A percentile compares a stretch with the other conserved stretches of the same genome.
Conservation (phyloP, 2,797 vertebrate species). For the Microchirus variegatus region DNA sequence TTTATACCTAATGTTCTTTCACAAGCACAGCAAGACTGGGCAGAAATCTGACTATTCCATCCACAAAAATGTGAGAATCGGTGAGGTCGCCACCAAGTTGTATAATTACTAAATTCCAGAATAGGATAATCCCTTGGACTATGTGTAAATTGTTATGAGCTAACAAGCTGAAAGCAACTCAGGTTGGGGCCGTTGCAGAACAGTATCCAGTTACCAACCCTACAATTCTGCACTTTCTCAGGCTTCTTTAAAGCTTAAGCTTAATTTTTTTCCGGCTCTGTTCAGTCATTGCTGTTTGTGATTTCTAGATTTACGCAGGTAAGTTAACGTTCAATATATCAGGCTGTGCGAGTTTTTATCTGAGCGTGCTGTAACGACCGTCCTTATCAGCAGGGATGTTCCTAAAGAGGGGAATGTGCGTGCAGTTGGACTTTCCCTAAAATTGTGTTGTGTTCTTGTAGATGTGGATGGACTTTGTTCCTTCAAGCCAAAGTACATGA, state of each 20-base stretch:
- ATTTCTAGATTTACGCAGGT: constrained; percentile 1
- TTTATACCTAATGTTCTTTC: constrained; percentile 42
- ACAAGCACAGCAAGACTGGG: constrained; percentile 47
- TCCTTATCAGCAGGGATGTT: constrained; percentile 50
- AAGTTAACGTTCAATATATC: constrained; percentile 13
- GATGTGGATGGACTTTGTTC: constrained; percentile 54
- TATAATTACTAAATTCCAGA: constrained; percentile 33
- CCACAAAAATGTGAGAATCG: constrained; percentile 14
- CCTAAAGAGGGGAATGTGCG: constrained; percentile 12
- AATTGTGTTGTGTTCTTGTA: constrained; percentile 33
- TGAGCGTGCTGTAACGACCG: constrained; percentile 3
- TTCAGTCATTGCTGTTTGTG: constrained; percentile 4
- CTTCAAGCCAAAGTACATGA: constrained; percentile 44
- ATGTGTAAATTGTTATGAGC: constrained; percentile 3
- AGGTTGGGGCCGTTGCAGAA: neutral
- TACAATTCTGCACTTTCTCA: neutral
- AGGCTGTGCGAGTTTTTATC: constrained; percentile 39
- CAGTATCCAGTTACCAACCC: constrained; percentile 5
- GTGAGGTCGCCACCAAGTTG: constrained; percentile 8
- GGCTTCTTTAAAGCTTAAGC: neutral
- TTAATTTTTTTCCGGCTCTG: neutral
- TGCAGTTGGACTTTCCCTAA: constrained; percentile 6
- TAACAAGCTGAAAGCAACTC: neutral
- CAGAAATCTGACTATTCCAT: constrained; percentile 14
- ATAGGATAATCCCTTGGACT: constrained; percentile 10